Base-by-base conservation (phyloP, 2,797 vertebrate genomes). In the Nasua narica region DNA sequence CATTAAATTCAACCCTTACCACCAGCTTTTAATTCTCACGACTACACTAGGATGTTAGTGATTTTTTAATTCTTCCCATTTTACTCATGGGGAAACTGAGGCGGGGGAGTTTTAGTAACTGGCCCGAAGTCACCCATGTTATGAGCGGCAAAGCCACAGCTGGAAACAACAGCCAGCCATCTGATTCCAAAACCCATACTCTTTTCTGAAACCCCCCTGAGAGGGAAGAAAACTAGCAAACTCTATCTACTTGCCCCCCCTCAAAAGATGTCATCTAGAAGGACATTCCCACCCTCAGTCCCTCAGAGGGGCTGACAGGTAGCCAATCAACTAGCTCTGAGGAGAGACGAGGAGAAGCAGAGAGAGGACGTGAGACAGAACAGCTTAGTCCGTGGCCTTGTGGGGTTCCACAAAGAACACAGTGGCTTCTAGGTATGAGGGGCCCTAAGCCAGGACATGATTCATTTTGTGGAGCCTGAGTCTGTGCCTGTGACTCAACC, bases 21-120 rank as follows among this genome's bases (percentile, higher is more conserved):
- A 25, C 1, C 84, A 35, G 35, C 70, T 25, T 60, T n/a, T 81
- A 54, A 60, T 70, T 84, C 50, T 67, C 23, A 92, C 37, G 35
- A n/a, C 40, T n/a, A 14, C 27, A 40, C 60, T 14, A 18, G 13
- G 54, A 60, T 1, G 10, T 2, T 0, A 0, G 16, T 54, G 8
- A 50, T 58, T 46, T 58, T n/a, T 79, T 86, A 60, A 67, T 50
- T 90, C 86, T 76, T 81, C 69, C 79, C 9, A 37, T 54, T 87
- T 83, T 86, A 56, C 58, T 87, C 62, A 56, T 12, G 25, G 35
- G 32, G 72, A 70, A 86, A 40, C 25, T 52, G 16, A 82, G 11
- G 25, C n/a, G 32, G 21, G 12, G 12, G 29, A 27, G 1, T 86
- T 87, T 35, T 65, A 70, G 40, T 40, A n/a, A 92, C 16, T 87